These are phyloP conservation scores for Heptranchias perlo DNA, from an alignment of 2,113 vertebrate genomes.

Conservation along the genomic window DNA sequence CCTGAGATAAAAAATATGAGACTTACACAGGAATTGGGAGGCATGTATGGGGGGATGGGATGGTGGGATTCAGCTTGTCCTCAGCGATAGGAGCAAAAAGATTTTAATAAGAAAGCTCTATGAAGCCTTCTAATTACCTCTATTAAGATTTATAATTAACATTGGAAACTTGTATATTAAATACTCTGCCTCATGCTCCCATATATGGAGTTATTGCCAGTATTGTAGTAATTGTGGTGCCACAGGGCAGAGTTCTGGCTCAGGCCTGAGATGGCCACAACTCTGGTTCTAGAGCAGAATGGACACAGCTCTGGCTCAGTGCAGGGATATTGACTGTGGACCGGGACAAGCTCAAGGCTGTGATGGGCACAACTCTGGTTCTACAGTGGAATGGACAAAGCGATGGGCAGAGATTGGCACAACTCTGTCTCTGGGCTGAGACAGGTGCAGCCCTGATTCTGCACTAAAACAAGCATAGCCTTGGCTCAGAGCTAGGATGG, in stretches of 20 bases:
- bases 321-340: neutral
- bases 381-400: neutral
- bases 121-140: neutral
- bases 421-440: neutral
- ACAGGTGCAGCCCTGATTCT: neutral
- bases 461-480: neutral
- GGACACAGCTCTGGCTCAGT: neutral
- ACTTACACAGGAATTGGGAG: slow-evolving; percentile 10
- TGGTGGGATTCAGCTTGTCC: neutral
- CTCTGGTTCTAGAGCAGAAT: neutral
- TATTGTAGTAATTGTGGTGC: neutral
- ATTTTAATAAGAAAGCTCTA: neutral
- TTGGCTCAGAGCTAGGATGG: neutral
- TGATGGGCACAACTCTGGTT: neutral
- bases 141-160: neutral
- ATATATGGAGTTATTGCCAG: neutral
- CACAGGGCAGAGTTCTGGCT: neutral
- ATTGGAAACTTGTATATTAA: neutral
- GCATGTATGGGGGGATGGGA: neutral
- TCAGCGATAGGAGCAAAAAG: neutral
- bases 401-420: neutral
- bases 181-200: neutral
- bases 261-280: neutral
- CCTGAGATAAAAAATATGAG: slow-evolving; percentile 34
- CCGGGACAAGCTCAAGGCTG: neutral